Evolutionary conservation across 2,888 invertebrate species (phyloP).

Genomic region (Scrobipalpa costella): DNA sequence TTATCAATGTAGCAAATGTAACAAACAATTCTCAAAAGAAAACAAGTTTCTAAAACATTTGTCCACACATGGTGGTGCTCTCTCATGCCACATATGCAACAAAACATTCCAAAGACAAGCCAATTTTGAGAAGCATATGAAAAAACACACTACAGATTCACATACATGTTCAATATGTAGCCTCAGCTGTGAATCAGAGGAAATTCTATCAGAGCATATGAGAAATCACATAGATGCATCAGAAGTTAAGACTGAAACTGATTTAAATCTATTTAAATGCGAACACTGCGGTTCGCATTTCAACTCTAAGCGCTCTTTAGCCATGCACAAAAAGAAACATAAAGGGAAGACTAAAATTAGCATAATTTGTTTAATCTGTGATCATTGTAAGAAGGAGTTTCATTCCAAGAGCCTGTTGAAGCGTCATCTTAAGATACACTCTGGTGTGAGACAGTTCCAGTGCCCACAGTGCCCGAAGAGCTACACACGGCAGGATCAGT

Average conservation of each 20-base stretch:
- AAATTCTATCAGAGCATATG: slow-evolving; percentile 42
- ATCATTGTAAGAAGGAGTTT: slow-evolving; percentile 72
- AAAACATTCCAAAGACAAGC: slow-evolving; percentile 53
- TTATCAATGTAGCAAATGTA: slow-evolving; percentile 66
- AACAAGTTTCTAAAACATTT: slow-evolving; percentile 74
- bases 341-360: slow-evolving; percentile 36
- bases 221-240: slow-evolving; percentile 33
- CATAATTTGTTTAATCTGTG: slow-evolving; percentile 57
- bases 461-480: slow-evolving; percentile 81
- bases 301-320: slow-evolving; percentile 73
- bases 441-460: slow-evolving; percentile 69
- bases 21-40: slow-evolving; percentile 67
- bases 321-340: slow-evolving; percentile 62
- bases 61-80: slow-evolving; percentile 55
- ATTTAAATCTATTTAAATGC: slow-evolving; percentile 60
- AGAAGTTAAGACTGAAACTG: slow-evolving; percentile 46
- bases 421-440: slow-evolving; percentile 79
- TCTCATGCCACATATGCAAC: slow-evolving; percentile 54
- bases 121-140: slow-evolving; percentile 58
- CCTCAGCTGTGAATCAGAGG: slow-evolving; percentile 38
- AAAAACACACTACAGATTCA: slow-evolving; percentile 44
- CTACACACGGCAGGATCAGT: slow-evolving; percentile 80
- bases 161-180: slow-evolving; percentile 43
- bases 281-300: slow-evolving; percentile 77
- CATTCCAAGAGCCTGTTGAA: slow-evolving; percentile 60